Evolutionary conservation across 2,888 invertebrate species (phyloP).

Genomic region (Xestia c-nigrum): DNA sequence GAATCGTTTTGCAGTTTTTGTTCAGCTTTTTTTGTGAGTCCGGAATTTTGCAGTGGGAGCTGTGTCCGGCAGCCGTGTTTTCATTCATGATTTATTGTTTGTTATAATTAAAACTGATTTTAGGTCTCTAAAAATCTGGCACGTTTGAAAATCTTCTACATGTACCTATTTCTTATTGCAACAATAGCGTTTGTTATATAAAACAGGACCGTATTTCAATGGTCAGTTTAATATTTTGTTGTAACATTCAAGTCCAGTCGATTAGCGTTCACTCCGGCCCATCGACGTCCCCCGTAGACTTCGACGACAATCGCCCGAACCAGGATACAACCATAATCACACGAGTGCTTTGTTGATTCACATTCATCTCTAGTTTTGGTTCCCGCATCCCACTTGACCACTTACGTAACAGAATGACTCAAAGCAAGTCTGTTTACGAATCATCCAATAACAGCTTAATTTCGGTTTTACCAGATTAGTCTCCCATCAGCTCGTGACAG

Average conservation of each 20-base stretch:
- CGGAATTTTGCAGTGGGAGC: slow-evolving; percentile 39
- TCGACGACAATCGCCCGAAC: slow-evolving; percentile 19
- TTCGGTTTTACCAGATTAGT: slow-evolving; percentile 51
- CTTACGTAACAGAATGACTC: slow-evolving; percentile 65
- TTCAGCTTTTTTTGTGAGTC: slow-evolving; percentile 41
- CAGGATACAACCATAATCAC: slow-evolving; percentile 50
- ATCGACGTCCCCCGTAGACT: slow-evolving; percentile 32
- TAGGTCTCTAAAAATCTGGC: slow-evolving; percentile 33
- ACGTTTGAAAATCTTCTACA: slow-evolving; percentile 18
- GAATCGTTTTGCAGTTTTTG: slow-evolving; percentile 41
- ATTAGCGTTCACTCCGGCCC: slow-evolving; percentile 28
- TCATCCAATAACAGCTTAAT: slow-evolving; percentile 60
- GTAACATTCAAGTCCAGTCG: slow-evolving; percentile 6
- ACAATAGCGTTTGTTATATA: slow-evolving; percentile 9
- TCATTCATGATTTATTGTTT: slow-evolving; percentile 45
- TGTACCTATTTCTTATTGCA: slow-evolving; percentile 24
- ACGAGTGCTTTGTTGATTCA: slow-evolving; percentile 45
- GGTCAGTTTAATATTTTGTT: slow-evolving; percentile 25
- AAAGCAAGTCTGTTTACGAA: slow-evolving; percentile 57
- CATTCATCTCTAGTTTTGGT: slow-evolving; percentile 50
- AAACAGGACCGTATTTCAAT: slow-evolving; percentile 26
- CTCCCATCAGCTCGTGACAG: slow-evolving; percentile 55
- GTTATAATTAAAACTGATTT: slow-evolving; percentile 38
- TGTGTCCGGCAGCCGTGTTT: slow-evolving; percentile 40
- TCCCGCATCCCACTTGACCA: slow-evolving; percentile 50